Conservation (phyloP, 2,888 invertebrate species). For the Volucella inflata region DNA sequence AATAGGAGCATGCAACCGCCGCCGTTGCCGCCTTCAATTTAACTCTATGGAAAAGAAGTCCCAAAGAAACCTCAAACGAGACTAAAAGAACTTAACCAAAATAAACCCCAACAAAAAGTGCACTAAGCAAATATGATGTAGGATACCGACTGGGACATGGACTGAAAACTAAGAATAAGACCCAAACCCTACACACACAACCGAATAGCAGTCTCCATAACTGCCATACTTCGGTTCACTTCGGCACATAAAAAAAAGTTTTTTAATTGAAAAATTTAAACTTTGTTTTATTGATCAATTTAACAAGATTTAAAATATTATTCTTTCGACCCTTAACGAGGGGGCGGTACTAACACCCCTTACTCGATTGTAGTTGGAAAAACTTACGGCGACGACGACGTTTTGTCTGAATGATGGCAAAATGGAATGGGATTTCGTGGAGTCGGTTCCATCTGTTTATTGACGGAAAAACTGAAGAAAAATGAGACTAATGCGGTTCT, state of each 20-base stretch:
- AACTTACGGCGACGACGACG: not conserved
- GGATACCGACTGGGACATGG: no score
- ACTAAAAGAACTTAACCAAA: constrained; percentile 17
- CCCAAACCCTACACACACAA: constrained; percentile 18
- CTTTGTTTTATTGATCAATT: constrained; percentile 75
- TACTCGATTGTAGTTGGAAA: not conserved
- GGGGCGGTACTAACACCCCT: constrained; percentile 1
- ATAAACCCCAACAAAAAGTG: constrained; percentile 41
- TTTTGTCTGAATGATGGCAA: not conserved
- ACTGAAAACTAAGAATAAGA: constrained; percentile 10
- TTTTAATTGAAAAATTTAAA: constrained; percentile 70
- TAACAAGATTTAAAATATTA: constrained; percentile 76
- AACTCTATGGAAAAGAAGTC: not conserved
- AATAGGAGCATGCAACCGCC: constrained; percentile 23
- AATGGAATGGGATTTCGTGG: not conserved
- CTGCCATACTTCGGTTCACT: constrained; percentile 22
- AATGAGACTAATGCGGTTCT: constrained; percentile 63
- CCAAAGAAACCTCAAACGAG: constrained; percentile 58
- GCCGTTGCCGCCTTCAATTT: not conserved
- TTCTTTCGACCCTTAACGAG: constrained; percentile 56
- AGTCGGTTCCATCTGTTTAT: constrained; percentile 63
- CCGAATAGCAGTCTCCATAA: constrained; percentile 23
- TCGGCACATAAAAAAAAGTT: constrained; percentile 58
- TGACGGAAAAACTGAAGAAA: constrained; percentile 40
- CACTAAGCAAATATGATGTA: constrained; percentile 54